Base-by-base conservation (phyloP, 2,797 vertebrate genomes). In the Scarus forsteni region DNA sequence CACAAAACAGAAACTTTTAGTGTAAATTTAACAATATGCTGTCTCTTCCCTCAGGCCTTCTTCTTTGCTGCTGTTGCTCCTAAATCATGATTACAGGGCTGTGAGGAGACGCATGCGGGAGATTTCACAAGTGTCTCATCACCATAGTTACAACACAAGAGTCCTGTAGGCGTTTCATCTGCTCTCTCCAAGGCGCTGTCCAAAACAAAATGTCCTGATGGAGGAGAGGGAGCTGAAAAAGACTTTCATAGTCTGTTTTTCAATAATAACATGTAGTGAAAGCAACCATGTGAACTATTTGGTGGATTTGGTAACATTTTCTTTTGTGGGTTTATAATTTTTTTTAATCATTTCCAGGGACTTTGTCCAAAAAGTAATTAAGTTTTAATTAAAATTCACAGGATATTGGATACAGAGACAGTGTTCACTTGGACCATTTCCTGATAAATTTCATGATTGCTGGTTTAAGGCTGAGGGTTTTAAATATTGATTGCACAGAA, bases 91-190 rank as follows among this genome's bases (percentile, higher is more conserved):
- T 60, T 42, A 45, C 64, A 51, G 12, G 49, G 35, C 43, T 58
- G 38, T 52, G 50, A 60, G 10, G 1, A 42, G 18, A 64, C 35
- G 18, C 39, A 60, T 43, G 34, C 15, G 54, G 10, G 40, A 61
- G 55, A 50, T 54, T 70, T 70, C n/a, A 70, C 42, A 5, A 66
- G 49, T 19, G 46, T 64, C 61, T 77, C 48, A 73, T 74, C 67
- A 60, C 69, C 69, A 75, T 77, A 77, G 59, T 67, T 72, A 77
- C 59, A 56, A 70, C 14, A 61, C 54, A 60, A 65, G 10, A 66
- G 64, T 71, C 44, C 8, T 45, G 67, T 62, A 62, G 60, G 59
- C 34, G 49, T 79, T 70, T 79, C 49, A 68, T 66, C 59, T 60
- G 58, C 61, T 74, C 53, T 51, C 51, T 49, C 70, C 40, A 50